Evolutionary conservation across 2,113 vertebrate species (phyloP), one percentile per base, ranked within the genome.

Genomic region (Actinemys pallida): DNA sequence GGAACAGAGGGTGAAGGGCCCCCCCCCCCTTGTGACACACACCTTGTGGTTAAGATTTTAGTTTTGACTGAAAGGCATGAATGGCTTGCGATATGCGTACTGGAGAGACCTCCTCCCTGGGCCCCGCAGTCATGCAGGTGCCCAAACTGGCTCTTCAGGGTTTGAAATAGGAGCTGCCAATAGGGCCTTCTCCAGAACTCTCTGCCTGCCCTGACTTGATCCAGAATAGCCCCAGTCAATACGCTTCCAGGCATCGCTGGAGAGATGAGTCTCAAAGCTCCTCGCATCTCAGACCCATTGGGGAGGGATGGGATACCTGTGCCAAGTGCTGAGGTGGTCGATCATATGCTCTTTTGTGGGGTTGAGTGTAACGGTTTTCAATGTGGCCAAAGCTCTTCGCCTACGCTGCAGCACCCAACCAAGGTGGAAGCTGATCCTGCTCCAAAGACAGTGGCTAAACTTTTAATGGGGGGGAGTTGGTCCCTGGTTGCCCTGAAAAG

Each of bases 361-460:
- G 57, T 31, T 9, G 27, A 29, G 12, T 31, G 57, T 10, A 31
- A 29, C 12, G 31, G 56, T 25, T 59, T 12, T 12, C 57, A 59
- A 59, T 5, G 6, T 31, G 11, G 57, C 27, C 57, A 31, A 31
- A 31, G 20, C 20, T 54, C 53, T 53, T 53, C 2, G 53, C 35
- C 16, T 72, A 10, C 35, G n/a, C n/a, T 22, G n/a, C n/a, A 10
- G 65, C 65, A 10, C 65, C 19, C 65, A 20, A 2, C 17, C 31
- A 2, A 9, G 2, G 16, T 20, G 65, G 35, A n/a, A 22, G 65
- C n/a, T 5, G n/a, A 10, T 17, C 65, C 6, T 3, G 14, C 3
- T 17, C 65, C 9, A 35, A 31, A 65, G 62, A 22, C 17, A 17
- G 17, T 4, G 65, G 9, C 19, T 39, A 8, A 4, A 22, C 35